These are phyloP conservation scores for Nemoura dubitans DNA, from an alignment of 2,888 invertebrate genomes.

Conservation along the genomic window DNA sequence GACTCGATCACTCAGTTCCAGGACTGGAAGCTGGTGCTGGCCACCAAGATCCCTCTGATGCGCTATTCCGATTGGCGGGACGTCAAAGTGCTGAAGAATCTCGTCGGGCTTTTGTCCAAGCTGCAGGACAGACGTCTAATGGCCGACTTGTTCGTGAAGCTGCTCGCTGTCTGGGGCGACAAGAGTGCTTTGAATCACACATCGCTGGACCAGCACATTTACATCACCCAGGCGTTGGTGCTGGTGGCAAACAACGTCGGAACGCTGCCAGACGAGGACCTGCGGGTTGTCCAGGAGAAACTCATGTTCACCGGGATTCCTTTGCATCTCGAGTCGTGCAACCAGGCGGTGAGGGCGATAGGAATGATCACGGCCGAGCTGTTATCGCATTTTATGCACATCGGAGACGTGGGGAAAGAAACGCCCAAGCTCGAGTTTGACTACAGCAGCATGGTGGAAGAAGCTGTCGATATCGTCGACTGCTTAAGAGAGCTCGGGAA, in stretches of 20 bases:
- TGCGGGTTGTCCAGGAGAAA: slow-evolving; percentile 61
- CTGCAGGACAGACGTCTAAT: slow-evolving; percentile 57
- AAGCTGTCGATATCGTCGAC: slow-evolving; percentile 60
- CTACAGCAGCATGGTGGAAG: slow-evolving; percentile 66
- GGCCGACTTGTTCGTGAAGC: slow-evolving; percentile 63
- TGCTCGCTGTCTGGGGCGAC: slow-evolving; percentile 75
- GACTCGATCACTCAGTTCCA: slow-evolving; percentile 63
- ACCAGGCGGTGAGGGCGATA: slow-evolving; percentile 68
- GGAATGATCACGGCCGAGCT: slow-evolving; percentile 82
- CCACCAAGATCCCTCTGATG: slow-evolving; percentile 69
- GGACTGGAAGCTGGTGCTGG: slow-evolving; percentile 75
- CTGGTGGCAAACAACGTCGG: slow-evolving; percentile 54
- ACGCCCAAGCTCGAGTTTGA: slow-evolving; percentile 72
- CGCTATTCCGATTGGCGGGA: slow-evolving; percentile 63
- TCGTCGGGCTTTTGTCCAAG: slow-evolving; percentile 69
- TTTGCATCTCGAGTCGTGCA: slow-evolving; percentile 73
- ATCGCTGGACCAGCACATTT: slow-evolving; percentile 75
- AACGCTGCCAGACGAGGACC: slow-evolving; percentile 46
- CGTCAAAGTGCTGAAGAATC: slow-evolving; percentile 66
- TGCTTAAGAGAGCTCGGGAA: background rate
- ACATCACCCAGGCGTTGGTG: slow-evolving; percentile 73
- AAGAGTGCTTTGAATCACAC: slow-evolving; percentile 70
- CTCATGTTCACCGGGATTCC: slow-evolving; percentile 71
- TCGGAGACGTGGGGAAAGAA: slow-evolving; percentile 53
- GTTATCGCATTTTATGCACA: slow-evolving; percentile 64